Evolutionary conservation across 2,797 vertebrate genomes (phyloP).

Genomic region (Notolabrus celidotus): DNA sequence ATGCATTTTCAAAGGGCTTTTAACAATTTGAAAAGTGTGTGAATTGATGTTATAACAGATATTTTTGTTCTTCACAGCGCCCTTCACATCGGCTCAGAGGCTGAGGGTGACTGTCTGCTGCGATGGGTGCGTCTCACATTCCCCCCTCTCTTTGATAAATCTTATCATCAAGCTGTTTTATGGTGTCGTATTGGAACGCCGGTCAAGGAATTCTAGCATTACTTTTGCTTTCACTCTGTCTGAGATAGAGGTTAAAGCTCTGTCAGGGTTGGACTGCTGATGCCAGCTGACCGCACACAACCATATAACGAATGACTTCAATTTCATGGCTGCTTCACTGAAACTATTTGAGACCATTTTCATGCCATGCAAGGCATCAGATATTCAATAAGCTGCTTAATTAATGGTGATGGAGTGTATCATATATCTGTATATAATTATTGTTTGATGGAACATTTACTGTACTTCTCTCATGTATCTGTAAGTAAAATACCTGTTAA

Average conservation of each 20-base stretch:
- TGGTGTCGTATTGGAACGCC: conserved; percentile 36
- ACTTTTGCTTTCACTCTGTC: conserved; percentile 66
- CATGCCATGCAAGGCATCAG: conserved; percentile 13
- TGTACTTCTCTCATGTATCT: conserved; percentile 2
- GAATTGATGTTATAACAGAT: neutral
- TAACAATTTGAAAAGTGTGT: neutral
- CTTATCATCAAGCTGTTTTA: conserved; percentile 29
- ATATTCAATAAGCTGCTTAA: conserved; percentile 42
- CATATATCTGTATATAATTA: neutral
- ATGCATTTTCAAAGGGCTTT: too few relatives aligned
- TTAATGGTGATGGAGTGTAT: conserved; percentile 43
- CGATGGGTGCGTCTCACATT: neutral
- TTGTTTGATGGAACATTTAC: too few relatives aligned
- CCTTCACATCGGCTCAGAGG: neutral
- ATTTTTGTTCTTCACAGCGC: conserved; percentile 35
- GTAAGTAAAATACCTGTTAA: conserved; percentile 10
- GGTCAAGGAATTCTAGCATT: conserved; percentile 29
- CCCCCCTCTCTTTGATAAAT: conserved; percentile 13
- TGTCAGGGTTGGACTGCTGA: conserved; percentile 8
- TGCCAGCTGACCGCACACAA: neutral
- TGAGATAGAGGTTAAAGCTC: conserved; percentile 39
- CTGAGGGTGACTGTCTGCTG: conserved; percentile 18
- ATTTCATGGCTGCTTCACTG: conserved; percentile 27
- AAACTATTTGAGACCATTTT: conserved; percentile 1
- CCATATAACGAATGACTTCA: conserved; percentile 3